These are phyloP conservation scores for Nerophis lumbriciformis DNA, from an alignment of 2,113 vertebrate species.

Conservation along the genomic window DNA sequence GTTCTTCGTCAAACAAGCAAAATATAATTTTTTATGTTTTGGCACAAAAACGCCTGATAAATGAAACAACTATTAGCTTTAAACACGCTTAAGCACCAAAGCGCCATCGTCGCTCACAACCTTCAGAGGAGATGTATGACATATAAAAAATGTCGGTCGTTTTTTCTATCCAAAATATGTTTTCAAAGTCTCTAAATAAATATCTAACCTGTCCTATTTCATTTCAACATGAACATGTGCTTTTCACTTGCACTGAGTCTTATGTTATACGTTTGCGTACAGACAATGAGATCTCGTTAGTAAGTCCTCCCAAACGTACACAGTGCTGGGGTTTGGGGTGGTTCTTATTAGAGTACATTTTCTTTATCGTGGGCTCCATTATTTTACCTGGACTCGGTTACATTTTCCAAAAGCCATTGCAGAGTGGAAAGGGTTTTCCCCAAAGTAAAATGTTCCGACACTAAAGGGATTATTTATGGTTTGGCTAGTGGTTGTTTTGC, in stretches of 20 bases:
- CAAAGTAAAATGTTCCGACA: conserved; percentile 17
- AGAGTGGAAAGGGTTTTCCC: conserved; percentile 22
- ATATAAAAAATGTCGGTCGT: not conserved
- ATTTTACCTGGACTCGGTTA: conserved; percentile 16
- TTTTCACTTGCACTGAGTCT: not conserved
- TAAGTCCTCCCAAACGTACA: conserved; percentile 14
- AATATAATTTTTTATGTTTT: not conserved
- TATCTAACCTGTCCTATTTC: not conserved
- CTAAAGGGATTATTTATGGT: conserved; percentile 45
- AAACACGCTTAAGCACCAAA: conserved; percentile 4
- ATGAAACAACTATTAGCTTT: not conserved
- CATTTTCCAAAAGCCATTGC: conserved; percentile 16
- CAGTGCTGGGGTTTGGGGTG: conserved; percentile 7
- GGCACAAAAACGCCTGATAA: not conserved
- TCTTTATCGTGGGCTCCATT: not conserved
- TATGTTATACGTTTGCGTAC: conserved; percentile 1
- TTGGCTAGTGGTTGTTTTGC: conserved; percentile 39
- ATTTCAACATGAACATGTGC: not conserved
- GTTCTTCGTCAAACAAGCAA: not conserved
- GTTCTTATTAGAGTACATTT: conserved; percentile 4
- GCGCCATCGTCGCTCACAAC: not conserved
- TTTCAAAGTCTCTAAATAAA: not conserved
- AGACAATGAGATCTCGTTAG: not conserved
- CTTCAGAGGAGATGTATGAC: not conserved
- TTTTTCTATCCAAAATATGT: conserved; percentile 6